Evolutionary conservation across 1,140 invertebrate genomes (phyloP).

Genomic region (Drosophila leontia): DNA sequence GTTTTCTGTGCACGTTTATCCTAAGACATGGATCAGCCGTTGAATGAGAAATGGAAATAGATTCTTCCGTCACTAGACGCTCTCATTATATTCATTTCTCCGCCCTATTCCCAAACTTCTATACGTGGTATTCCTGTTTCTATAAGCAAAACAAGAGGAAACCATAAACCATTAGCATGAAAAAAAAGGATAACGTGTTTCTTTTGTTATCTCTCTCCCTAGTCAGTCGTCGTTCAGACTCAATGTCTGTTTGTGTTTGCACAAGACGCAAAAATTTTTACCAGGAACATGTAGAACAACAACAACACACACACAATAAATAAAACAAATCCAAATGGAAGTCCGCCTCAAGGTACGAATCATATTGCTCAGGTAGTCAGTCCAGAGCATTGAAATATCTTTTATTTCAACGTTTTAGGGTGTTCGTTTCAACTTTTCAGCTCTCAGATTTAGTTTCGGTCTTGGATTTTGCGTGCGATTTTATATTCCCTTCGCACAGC

Average conservation of each 20-base stretch:
- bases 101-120: slow-evolving; percentile 16
- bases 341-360: slow-evolving; percentile 47
- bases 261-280: slow-evolving; percentile 73
- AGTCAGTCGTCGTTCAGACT: slow-evolving; percentile 17
- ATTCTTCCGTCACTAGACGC: slow-evolving; percentile 25
- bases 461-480: slow-evolving; percentile 49
- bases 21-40: slow-evolving; percentile 35
- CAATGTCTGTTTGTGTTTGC: slow-evolving; percentile 57
- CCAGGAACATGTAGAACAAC: slow-evolving; percentile 50
- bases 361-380: slow-evolving; percentile 63
- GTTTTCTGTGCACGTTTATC: slow-evolving; percentile 28
- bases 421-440: slow-evolving; percentile 29
- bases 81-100: slow-evolving; percentile 35
- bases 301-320: slow-evolving; percentile 30
- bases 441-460: slow-evolving; percentile 48
- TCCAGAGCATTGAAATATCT: slow-evolving; percentile 17
- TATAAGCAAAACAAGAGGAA: slow-evolving; percentile 50
- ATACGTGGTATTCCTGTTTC: slow-evolving; percentile 25
- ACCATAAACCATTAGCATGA: slow-evolving; percentile 66
- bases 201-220: slow-evolving; percentile 53
- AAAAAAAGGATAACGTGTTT: slow-evolving; percentile 77
- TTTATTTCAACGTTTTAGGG: slow-evolving; percentile 31
- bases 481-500: slow-evolving; percentile 8
- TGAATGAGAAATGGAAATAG: slow-evolving; percentile 12
- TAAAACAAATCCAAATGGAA: slow-evolving; percentile 46